Conservation (phyloP, 2,888 invertebrate genomes). For the Leptopilina myrica region DNA sequence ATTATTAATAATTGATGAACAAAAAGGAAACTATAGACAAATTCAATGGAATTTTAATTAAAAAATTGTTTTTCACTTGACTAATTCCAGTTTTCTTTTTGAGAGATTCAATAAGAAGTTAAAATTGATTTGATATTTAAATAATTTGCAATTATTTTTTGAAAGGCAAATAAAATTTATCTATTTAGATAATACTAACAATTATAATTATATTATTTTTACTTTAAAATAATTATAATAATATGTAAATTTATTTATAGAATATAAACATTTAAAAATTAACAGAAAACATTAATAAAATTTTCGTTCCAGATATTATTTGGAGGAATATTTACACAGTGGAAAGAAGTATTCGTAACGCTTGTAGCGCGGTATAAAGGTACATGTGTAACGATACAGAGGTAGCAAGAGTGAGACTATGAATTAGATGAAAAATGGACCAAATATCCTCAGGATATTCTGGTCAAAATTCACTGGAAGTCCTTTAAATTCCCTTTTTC, state of each 20-base stretch:
- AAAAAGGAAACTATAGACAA: not conserved
- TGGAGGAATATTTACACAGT: constrained; percentile 3
- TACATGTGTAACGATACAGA: constrained; percentile 34
- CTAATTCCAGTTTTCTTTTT: too few relatives aligned
- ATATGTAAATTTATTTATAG: not conserved
- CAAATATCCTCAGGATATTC: constrained; percentile 7
- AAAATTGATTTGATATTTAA: too few relatives aligned
- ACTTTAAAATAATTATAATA: too few relatives aligned
- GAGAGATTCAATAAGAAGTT: too few relatives aligned
- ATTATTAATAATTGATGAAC: too few relatives aligned
- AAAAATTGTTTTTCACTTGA: too few relatives aligned
- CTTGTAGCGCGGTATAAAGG: constrained; percentile 25
- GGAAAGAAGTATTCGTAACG: not conserved
- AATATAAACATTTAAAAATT: not conserved
- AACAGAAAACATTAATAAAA: not conserved
- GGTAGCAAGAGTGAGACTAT: constrained; percentile 28
- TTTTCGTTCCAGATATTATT: not conserved
- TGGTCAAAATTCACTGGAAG: constrained; percentile 28
- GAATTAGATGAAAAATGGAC: constrained; percentile 1
- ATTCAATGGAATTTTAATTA: too few relatives aligned
- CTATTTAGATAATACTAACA: too few relatives aligned
- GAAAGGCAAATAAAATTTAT: too few relatives aligned
- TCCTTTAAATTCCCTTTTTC: not conserved
- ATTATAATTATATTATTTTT: too few relatives aligned
- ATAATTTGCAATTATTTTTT: too few relatives aligned